A percentile compares a stretch with the other conserved stretches of the same genome.
These are phyloP conservation scores for Prietella phreatophila DNA, from an alignment of 2,113 vertebrate genomes.

Conservation along the genomic window DNA sequence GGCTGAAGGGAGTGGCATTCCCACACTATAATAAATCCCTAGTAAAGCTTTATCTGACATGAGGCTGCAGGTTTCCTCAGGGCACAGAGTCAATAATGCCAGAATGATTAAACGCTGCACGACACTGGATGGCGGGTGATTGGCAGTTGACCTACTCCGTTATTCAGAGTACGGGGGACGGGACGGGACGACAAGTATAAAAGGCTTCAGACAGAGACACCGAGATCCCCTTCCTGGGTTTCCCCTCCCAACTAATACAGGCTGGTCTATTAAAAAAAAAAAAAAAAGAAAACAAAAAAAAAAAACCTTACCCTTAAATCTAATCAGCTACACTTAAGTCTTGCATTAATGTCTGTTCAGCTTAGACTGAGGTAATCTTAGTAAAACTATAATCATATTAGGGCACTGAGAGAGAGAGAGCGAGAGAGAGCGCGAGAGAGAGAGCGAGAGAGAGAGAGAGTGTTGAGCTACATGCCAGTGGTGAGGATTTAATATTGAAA, in stretches of 20 bases:
- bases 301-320: neutral
- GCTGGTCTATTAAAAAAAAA: slow-evolving; percentile 15
- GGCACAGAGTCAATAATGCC: slow-evolving; percentile 61
- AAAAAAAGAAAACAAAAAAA: neutral
- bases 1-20: neutral
- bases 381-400: neutral
- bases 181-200: neutral
- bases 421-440: too few relatives aligned
- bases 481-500: neutral
- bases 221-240: slow-evolving; percentile 4
- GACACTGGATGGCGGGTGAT: slow-evolving; percentile 45
- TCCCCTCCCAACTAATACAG: neutral
- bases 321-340: neutral
- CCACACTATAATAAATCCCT: neutral
- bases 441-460: too few relatives aligned
- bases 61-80: neutral
- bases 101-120: slow-evolving; percentile 60
- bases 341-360: neutral
- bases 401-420: too few relatives aligned
- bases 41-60: slow-evolving; percentile 11
- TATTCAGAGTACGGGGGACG: slow-evolving; percentile 60
- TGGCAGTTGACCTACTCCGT: slow-evolving; percentile 71
- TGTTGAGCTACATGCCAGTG: neutral
- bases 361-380: neutral
- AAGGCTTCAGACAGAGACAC: slow-evolving; percentile 26